Conservation (phyloP, 2,113 vertebrate species). For the Perca schrenkii region DNA sequence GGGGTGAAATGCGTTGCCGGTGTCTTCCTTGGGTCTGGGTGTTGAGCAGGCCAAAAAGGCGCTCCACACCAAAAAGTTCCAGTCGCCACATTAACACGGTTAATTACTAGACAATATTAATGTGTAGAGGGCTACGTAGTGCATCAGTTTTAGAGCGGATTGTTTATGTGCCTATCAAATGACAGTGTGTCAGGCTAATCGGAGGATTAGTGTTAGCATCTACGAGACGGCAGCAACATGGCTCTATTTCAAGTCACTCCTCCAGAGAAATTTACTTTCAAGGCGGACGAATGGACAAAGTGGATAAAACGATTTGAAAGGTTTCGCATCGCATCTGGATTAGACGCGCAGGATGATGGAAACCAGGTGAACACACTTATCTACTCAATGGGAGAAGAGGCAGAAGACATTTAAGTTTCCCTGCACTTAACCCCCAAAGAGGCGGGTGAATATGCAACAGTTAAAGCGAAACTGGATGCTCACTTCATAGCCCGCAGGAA, state of each 20-base stretch:
- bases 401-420: not conserved
- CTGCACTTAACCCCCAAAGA: not conserved
- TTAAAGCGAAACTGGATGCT: not conserved
- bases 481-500: not conserved
- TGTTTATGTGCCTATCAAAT: too few species aligned
- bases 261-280: not conserved
- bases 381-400: not conserved
- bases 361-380: not conserved
- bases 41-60: too few species aligned
- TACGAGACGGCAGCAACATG: not conserved
- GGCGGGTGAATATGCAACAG: not conserved
- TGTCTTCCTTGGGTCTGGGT: too few species aligned
- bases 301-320: conserved; percentile 10
- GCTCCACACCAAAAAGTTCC: too few species aligned
- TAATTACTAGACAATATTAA: too few species aligned
- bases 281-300: not conserved
- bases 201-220: too few species aligned
- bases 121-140: too few species aligned
- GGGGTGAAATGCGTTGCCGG: too few species aligned
- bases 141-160: too few species aligned
- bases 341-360: not conserved
- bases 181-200: too few species aligned
- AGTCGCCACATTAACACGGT: not conserved
- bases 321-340: not conserved
- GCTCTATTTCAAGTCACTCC: not conserved